phyloP scores from a whole-genome alignment of 2,888 invertebrate genomes.

The Xanthorhoe designata region DNA sequence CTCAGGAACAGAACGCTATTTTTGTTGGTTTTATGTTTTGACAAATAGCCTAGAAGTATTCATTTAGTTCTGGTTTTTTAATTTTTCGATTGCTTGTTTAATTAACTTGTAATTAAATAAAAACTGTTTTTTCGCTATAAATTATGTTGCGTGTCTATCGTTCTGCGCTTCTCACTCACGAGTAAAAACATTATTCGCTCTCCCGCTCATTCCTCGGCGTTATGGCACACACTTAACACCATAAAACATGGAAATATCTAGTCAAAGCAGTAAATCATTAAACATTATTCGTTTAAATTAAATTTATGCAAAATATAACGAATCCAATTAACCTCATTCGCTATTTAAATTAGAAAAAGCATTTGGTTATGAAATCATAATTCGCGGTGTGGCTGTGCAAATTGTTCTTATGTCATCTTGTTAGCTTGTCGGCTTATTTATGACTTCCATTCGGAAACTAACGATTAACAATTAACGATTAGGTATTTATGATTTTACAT shows the following conservation, averaged over 20 bases:
- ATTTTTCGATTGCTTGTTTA: too few relatives aligned
- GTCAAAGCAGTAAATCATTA: constrained; percentile 4
- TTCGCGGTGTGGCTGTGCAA: constrained; percentile 29
- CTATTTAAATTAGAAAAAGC: constrained; percentile 41
- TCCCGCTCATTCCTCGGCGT: too few relatives aligned
- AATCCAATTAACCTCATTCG: constrained; percentile 34
- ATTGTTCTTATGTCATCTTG: constrained; percentile 34
- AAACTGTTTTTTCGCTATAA: too few relatives aligned
- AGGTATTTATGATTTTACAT: not conserved
- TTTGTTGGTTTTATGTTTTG: too few relatives aligned
- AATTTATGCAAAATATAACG: constrained; percentile 26
- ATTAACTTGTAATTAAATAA: too few relatives aligned
- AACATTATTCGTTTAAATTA: constrained; percentile 11
- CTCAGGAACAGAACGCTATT: too few relatives aligned
- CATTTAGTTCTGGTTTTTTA: too few relatives aligned
- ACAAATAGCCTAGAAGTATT: too few relatives aligned
- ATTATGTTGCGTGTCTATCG: too few relatives aligned
- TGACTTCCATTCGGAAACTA: constrained; percentile 16
- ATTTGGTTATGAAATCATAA: constrained; percentile 39
- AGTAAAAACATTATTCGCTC: too few relatives aligned
- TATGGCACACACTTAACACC: too few relatives aligned
- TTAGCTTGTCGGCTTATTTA: constrained; percentile 28
- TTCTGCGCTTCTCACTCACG: too few relatives aligned
- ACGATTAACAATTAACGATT: constrained; percentile 19
- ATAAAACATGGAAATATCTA: not conserved